phyloP scores from a whole-genome alignment of 2,797 vertebrate species.

The Hippoglossus hippoglossus region DNA sequence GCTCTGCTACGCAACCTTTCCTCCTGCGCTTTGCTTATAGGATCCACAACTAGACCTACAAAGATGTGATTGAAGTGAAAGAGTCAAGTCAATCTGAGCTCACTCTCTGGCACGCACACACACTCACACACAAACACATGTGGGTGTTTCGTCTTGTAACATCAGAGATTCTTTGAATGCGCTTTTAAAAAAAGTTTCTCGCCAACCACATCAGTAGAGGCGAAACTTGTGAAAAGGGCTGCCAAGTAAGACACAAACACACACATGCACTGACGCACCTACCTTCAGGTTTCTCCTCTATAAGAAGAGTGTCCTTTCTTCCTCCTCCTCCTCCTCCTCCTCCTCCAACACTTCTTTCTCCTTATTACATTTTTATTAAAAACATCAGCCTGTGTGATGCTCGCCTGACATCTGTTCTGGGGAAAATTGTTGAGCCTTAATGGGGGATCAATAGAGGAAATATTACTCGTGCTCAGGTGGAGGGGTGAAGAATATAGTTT shows the following conservation, averaged over 20 bases:
- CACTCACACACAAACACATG: conserved; percentile 66
- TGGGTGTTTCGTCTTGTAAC: conserved; percentile 81
- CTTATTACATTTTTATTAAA: conserved; percentile 79
- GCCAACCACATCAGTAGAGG: conserved; percentile 79
- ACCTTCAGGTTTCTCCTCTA: conserved; percentile 69
- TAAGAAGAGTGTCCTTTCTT: conserved; percentile 63
- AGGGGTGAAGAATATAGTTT: conserved; percentile 59
- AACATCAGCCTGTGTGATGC: conserved; percentile 70
- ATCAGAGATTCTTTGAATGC: conserved; percentile 82
- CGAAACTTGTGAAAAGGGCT: conserved; percentile 79
- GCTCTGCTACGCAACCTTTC: conserved; percentile 71
- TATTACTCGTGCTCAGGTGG: conserved; percentile 66
- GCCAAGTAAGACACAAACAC: conserved; percentile 75
- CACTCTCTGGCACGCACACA: conserved; percentile 49
- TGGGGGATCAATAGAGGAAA: conserved; percentile 70
- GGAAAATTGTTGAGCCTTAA: conserved; percentile 63
- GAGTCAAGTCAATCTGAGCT: conserved; percentile 80
- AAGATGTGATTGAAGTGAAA: conserved; percentile 79
- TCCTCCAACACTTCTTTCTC: conserved; percentile 22
- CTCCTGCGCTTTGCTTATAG: conserved; percentile 74
- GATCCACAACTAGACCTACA: conserved; percentile 80
- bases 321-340: conserved; percentile 36
- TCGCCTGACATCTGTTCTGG: conserved; percentile 73
- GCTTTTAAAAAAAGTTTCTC: conserved; percentile 82
- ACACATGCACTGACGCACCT: conserved; percentile 58